phyloP scores from a whole-genome alignment of 2,113 vertebrate genomes.

The Sus scrofa region DNA sequence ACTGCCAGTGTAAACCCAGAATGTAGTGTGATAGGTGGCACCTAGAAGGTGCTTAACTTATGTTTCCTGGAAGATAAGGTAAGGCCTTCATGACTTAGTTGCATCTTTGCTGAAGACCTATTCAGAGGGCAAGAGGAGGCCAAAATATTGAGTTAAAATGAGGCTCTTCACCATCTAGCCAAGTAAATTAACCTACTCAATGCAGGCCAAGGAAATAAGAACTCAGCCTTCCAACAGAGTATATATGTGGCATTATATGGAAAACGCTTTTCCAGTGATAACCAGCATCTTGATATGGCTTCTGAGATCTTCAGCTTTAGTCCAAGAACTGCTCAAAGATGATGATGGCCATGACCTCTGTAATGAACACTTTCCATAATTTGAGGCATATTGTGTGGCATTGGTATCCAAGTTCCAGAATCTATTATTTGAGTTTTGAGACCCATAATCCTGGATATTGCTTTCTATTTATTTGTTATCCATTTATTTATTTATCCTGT shows the following conservation, averaged over 20 bases:
- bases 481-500: not conserved
- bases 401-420: not conserved
- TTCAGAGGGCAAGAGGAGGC: not conserved
- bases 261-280: not conserved
- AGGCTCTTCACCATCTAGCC: not conserved
- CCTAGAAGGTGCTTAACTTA: not conserved
- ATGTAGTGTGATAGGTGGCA: not conserved
- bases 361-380: not conserved
- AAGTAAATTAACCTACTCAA: not conserved
- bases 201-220: not conserved
- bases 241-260: not conserved
- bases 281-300: not conserved
- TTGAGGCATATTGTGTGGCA: not conserved
- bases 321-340: not conserved
- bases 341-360: not conserved
- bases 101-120: not conserved
- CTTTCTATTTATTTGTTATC: not conserved
- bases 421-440: not conserved
- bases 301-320: not conserved
- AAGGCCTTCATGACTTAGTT: not conserved
- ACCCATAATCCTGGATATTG: not conserved
- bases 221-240: not conserved
- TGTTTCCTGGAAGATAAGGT: not conserved
- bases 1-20: not conserved
- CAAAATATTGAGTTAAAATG: not conserved